These are phyloP conservation scores for Myopa tessellatipennis DNA, from an alignment of 2,888 invertebrate species.

Conservation along the genomic window DNA sequence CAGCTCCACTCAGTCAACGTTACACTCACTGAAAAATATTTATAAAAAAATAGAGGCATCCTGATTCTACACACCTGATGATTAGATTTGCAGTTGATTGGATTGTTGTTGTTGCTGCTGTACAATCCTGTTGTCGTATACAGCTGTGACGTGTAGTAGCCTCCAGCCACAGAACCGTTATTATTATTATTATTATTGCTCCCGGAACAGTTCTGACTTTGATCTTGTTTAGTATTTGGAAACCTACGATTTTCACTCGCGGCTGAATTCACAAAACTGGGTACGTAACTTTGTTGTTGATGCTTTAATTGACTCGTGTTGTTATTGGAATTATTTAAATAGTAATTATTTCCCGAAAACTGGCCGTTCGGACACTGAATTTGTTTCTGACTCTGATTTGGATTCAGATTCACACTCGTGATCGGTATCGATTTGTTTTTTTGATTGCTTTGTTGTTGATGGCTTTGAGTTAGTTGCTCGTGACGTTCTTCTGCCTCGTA, in stretches of 20 bases:
- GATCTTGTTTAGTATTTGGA: conserved; percentile 34
- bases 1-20: neutral
- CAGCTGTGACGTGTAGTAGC: conserved; percentile 40
- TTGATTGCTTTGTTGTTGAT: conserved; percentile 48
- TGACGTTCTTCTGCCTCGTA: conserved; percentile 45
- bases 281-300: conserved; percentile 44
- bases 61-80: conserved; percentile 62
- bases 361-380: conserved; percentile 37
- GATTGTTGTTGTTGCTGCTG: conserved; percentile 46
- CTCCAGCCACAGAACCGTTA: conserved; percentile 17
- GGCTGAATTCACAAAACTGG: conserved; percentile 46
- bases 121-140: conserved; percentile 46
- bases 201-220: neutral
- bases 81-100: conserved; percentile 53
- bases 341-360: conserved; percentile 42
- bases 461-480: conserved; percentile 47
- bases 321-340: conserved; percentile 51
- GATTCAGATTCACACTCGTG: conserved; percentile 46
- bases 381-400: conserved; percentile 42
- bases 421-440: conserved; percentile 49
- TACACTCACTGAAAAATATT: neutral
- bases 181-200: conserved; percentile 14
- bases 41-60: conserved; percentile 13
- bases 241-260: conserved; percentile 44
- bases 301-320: conserved; percentile 43